A percentile compares a stretch with the other conserved stretches of the same genome.
Conservation (phyloP, 1,140 invertebrate genomes). For the Diploscapter pachys region DNA sequence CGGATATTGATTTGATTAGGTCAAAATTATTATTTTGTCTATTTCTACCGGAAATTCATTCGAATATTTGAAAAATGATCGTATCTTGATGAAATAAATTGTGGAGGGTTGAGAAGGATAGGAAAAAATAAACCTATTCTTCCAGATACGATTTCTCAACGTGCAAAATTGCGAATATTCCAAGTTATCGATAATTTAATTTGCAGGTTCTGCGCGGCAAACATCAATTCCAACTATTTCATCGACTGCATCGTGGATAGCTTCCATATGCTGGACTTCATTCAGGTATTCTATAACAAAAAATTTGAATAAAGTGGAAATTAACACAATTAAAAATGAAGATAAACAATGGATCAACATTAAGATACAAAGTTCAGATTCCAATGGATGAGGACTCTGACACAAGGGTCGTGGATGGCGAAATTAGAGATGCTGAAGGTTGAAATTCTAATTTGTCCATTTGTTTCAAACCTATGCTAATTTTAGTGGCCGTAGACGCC, state of each 20-base stretch:
- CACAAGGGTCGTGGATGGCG: background rate
- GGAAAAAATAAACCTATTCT: background rate
- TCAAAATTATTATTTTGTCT: constrained; percentile 10
- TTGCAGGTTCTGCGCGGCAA: constrained; percentile 28
- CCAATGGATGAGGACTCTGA: background rate
- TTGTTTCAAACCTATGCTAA: no score
- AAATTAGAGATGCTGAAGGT: constrained; percentile 7
- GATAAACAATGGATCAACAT: background rate
- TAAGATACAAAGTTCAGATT: constrained; percentile 4
- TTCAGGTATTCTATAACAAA: background rate
- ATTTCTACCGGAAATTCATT: background rate
- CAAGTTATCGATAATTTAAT: background rate
- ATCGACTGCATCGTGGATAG: background rate
- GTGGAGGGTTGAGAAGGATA: background rate
- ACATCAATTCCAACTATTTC: background rate
- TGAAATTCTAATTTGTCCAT: background rate
- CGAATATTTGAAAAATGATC: background rate
- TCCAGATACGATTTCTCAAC: background rate
- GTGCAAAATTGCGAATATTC: background rate
- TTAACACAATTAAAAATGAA: background rate
- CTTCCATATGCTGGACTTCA: constrained; percentile 11
- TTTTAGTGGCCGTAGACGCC: no score
- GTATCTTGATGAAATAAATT: constrained; percentile 11
- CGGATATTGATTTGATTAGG: constrained; percentile 78
- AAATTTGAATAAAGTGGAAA: no score